A percentile compares a stretch with the other conserved stretches of the same genome.
These are phyloP conservation scores for Ischnus inquisitorius DNA, from an alignment of 2,888 invertebrate genomes.

Conservation along the genomic window DNA sequence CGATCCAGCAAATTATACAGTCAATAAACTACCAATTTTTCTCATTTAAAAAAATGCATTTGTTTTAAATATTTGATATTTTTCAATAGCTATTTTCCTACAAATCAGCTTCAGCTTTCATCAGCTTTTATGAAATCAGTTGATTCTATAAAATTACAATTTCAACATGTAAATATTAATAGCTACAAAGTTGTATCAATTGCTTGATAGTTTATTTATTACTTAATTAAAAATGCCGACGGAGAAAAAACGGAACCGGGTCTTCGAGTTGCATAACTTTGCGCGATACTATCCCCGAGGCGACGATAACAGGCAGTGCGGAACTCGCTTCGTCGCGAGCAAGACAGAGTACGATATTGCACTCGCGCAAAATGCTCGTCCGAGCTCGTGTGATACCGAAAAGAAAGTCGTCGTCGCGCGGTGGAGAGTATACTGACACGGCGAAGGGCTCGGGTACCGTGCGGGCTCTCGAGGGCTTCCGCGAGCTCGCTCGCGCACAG, in stretches of 20 bases:
- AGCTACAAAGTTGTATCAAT: too few species aligned
- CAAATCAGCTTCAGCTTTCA: too few species aligned
- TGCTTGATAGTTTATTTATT: too few species aligned
- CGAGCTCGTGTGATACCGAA: slow-evolving; percentile 47
- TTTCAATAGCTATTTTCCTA: too few species aligned
- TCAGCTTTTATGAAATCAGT: too few species aligned
- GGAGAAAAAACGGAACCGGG: neutral
- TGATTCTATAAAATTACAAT: too few species aligned
- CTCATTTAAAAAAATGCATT: neutral
- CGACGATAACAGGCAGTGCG: slow-evolving; percentile 56
- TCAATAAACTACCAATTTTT: neutral
- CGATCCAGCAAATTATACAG: too few species aligned
- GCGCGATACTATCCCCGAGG: slow-evolving; percentile 56
- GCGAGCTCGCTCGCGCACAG: slow-evolving; percentile 62
- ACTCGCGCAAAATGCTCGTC: slow-evolving; percentile 47
- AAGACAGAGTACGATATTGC: slow-evolving; percentile 34
- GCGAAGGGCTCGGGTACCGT: slow-evolving; percentile 38
- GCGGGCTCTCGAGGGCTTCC: slow-evolving; percentile 64
- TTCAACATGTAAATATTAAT: too few species aligned
- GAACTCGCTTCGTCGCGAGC: slow-evolving; percentile 24
- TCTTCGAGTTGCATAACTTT: slow-evolving; percentile 46
- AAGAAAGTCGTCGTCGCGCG: slow-evolving; percentile 50
- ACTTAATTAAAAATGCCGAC: too few species aligned
- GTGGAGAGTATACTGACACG: slow-evolving; percentile 8
- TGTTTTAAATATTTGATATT: too few species aligned